Conservation (phyloP, 2,797 vertebrate genomes). For the Percopsis omiscomaycus region DNA sequence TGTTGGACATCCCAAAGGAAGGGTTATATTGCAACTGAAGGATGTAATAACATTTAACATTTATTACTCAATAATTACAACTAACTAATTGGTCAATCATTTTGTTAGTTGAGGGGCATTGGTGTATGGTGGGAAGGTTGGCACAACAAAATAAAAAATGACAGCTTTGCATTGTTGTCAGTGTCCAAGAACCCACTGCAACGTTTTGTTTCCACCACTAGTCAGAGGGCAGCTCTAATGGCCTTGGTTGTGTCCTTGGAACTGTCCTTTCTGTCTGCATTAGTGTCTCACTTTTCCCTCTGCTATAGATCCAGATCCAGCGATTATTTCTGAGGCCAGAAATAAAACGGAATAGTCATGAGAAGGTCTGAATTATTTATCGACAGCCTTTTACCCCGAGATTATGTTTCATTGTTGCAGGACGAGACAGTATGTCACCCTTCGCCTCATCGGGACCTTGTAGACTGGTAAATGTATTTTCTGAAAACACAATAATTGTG, state of each 20-base stretch:
- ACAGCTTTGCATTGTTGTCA: background rate
- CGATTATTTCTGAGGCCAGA: constrained; percentile 64
- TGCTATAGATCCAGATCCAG: constrained; percentile 55
- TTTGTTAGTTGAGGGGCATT: too few species aligned
- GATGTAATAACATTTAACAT: too few species aligned
- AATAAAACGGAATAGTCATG: constrained; percentile 70
- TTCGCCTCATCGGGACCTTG: constrained; percentile 46
- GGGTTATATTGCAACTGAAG: constrained; percentile 6
- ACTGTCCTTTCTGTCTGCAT: constrained; percentile 36
- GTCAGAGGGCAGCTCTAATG: constrained; percentile 6
- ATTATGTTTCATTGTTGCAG: constrained; percentile 68
- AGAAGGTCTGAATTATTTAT: constrained; percentile 79
- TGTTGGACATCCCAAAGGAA: constrained; percentile 33
- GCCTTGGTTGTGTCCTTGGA: constrained; percentile 38
- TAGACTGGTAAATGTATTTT: constrained; percentile 30
- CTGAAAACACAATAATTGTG: constrained; percentile 19
- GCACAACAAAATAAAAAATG: too few species aligned
- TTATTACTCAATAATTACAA: too few species aligned
- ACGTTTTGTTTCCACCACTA: background rate
- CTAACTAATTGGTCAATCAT: too few species aligned
- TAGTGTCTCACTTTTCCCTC: constrained; percentile 48
- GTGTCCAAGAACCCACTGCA: constrained; percentile 2
- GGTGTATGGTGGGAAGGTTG: too few species aligned
- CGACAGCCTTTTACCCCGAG: constrained; percentile 62
- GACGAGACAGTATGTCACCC: constrained; percentile 54